Conservation (phyloP, 2,113 vertebrate species). For the Platichthys flesus region DNA sequence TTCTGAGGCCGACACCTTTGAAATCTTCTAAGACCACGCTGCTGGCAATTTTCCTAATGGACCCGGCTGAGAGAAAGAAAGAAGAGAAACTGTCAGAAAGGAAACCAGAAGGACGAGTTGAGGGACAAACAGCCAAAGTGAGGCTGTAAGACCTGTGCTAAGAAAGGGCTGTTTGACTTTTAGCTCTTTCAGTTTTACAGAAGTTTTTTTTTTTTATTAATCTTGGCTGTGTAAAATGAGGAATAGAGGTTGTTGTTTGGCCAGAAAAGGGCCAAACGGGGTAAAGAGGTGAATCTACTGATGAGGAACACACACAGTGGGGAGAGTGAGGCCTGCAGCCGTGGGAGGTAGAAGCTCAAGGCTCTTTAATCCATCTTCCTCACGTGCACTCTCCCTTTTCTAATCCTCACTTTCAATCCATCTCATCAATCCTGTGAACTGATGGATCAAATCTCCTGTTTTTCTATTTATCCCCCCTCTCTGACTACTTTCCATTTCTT, state of each 20-base stretch:
- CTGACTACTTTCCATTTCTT: background rate
- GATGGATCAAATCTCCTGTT: background rate
- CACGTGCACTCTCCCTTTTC: background rate
- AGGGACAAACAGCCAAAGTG: constrained; percentile 28
- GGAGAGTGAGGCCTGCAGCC: constrained; percentile 4
- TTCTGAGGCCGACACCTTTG: background rate
- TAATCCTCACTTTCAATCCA: constrained; percentile 16
- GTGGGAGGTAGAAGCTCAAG: constrained; percentile 24
- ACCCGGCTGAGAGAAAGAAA: constrained; percentile 15
- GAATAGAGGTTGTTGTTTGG: background rate
- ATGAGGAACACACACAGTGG: background rate
- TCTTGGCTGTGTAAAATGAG: too few relatives aligned
- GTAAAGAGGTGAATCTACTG: constrained; percentile 50
- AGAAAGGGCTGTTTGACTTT: constrained; percentile 9
- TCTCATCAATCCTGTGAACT: constrained; percentile 23
- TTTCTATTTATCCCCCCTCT: background rate
- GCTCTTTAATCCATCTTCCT: constrained; percentile 40
- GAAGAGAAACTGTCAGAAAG: constrained; percentile 24
- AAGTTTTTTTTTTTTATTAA: background rate
- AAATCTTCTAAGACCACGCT: constrained; percentile 45
- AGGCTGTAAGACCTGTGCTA: constrained; percentile 7
- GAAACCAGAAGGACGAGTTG: constrained; percentile 68
- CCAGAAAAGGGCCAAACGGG: constrained; percentile 7
- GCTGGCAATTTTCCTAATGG: constrained; percentile 46
- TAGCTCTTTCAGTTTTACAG: constrained; percentile 16